Evolutionary conservation across 2,113 vertebrate genomes (phyloP), one percentile per base, ranked within the genome.

Genomic region (Neotragus moschatus): DNA sequence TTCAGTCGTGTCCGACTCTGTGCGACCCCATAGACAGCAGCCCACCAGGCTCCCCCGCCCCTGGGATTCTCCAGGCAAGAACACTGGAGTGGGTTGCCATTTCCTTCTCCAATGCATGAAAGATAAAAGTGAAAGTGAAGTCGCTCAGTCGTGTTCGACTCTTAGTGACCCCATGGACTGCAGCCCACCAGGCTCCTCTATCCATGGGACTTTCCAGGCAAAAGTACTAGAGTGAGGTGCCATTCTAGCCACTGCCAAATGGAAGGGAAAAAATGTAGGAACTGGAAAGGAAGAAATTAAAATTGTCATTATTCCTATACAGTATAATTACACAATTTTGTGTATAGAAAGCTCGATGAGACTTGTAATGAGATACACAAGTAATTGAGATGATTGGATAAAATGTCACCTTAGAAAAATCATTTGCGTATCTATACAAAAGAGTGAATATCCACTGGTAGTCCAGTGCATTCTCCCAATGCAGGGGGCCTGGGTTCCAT

Each of bases 281-380:
- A 49, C 49, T 81, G 17, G 15, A 87, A 92, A 81, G 33, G 73
- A 92, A 73, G 51, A 92, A 92, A 88, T 49, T 53, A 56, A 73
- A 88, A 4, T n/a, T 53, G 7, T 88, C 49, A 33, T 53, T 80
- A 60, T 96, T 58, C 60, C 60, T 45, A 47, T 36, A 82, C 7
- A 15, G 23, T 7, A 43, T 26, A 7, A 82, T 60, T 45, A 88
- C 47, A 66, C 56, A 13, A 61, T 6, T 25, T 19, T 16, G 8
- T n/a, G n/a, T 26, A 2, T 36, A 85, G 85, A 88, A 81, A 81
- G 26, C 13, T 33, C 47, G 19, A 45, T 43, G 58, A 19, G 49
- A 33, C 51, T 88, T 88, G 15, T 45, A 58, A 36, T 56, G 30
- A 23, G n/a, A 55, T 47, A 16, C 28, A 47, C 47, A 53, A 60